These are phyloP conservation scores for Plutella xylostella DNA, from an alignment of 2,888 invertebrate species.

Conservation along the genomic window DNA sequence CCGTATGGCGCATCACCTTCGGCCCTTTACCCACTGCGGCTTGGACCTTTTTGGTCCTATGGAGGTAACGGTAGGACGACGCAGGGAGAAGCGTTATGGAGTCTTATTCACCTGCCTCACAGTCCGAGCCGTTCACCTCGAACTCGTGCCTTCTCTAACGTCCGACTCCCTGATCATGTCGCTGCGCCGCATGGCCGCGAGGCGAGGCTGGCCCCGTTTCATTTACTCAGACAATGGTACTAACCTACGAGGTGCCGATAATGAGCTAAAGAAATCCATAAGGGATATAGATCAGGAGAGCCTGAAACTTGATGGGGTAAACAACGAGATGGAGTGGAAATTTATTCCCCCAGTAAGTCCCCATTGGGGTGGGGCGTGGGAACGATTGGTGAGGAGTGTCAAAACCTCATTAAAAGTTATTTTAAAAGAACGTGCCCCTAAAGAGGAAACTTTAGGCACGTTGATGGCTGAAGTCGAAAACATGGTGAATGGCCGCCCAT, in stretches of 20 bases:
- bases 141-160: neutral
- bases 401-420: neutral
- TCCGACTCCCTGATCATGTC: neutral
- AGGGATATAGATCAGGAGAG: neutral
- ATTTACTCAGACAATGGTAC: neutral
- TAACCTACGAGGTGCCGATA: neutral
- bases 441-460: neutral
- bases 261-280: neutral
- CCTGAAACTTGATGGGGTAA: neutral
- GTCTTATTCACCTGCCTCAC: neutral
- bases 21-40: neutral
- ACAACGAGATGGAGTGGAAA: neutral
- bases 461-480: neutral
- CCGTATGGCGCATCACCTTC: neutral
- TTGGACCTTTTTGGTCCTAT: neutral
- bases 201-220: neutral
- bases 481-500: neutral
- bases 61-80: neutral
- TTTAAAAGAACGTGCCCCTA: neutral
- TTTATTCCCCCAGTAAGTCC: constrained; percentile 10
- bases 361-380: constrained; percentile 14
- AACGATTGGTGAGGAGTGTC: neutral
- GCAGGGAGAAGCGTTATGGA: neutral
- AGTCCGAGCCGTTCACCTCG: neutral
- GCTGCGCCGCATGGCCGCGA: neutral